phyloP scores from a whole-genome alignment of 2,113 vertebrate species.

The Ifrita kowaldi region DNA sequence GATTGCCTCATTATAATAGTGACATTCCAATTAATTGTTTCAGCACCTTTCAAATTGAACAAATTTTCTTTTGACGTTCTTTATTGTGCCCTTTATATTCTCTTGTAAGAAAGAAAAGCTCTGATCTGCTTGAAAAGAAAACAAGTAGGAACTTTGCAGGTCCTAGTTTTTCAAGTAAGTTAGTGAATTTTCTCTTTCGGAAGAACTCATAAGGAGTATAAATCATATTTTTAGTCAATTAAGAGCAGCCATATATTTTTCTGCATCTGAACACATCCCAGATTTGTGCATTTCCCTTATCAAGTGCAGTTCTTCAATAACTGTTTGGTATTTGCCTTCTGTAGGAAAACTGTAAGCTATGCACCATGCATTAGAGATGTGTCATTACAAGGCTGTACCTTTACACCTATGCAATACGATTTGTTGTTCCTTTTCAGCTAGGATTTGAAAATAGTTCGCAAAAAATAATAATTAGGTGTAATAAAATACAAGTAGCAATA shows the following conservation, averaged over 20 bases:
- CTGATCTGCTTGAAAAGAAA: not conserved
- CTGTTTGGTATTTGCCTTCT: not conserved
- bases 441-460: not conserved
- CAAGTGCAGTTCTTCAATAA: not conserved
- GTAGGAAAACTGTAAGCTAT: not conserved
- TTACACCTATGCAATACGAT: not conserved
- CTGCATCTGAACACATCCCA: not conserved
- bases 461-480: not conserved
- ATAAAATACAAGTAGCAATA: not conserved
- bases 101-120: not conserved
- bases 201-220: not conserved
- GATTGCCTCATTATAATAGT: conserved; percentile 61
- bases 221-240: not conserved
- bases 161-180: not conserved
- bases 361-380: not conserved
- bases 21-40: conserved; percentile 60
- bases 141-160: not conserved
- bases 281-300: not conserved
- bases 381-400: not conserved
- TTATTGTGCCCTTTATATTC: conserved; percentile 1
- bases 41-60: conserved; percentile 47
- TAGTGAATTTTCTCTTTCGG: not conserved
- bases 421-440: not conserved
- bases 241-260: not conserved
- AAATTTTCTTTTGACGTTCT: conserved; percentile 23